A percentile compares a stretch with the other conserved stretches of the same genome.
phyloP scores from a whole-genome alignment of 2,797 vertebrate genomes.

The Smutsia temminckii region DNA sequence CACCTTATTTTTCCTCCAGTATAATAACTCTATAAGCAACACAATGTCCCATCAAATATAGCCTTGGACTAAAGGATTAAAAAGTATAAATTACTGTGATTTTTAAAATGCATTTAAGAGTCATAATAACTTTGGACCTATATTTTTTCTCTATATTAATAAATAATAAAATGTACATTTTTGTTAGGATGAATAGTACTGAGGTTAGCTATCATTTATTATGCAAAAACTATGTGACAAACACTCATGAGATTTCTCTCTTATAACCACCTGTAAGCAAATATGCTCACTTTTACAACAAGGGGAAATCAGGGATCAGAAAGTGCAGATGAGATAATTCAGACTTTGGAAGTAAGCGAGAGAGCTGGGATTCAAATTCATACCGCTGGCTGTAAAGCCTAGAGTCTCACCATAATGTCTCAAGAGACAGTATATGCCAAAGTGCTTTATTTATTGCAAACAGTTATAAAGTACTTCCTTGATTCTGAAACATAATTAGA shows the following conservation, averaged over 20 bases:
- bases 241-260: neutral
- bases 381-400: neutral
- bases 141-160: neutral
- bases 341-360: neutral
- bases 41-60: neutral
- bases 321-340: neutral
- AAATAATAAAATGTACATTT: neutral
- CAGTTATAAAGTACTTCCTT: neutral
- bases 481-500: neutral
- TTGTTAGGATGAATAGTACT: neutral
- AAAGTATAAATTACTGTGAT: neutral
- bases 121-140: neutral
- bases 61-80: neutral
- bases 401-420: neutral
- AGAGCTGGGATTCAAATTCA: neutral
- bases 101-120: neutral
- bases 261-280: neutral
- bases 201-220: neutral
- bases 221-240: neutral
- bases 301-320: neutral
- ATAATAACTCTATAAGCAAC: neutral
- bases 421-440: neutral
- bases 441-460: neutral
- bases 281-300: neutral
- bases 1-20: neutral